Evolutionary conservation across 2,888 invertebrate genomes (phyloP), one percentile per base, ranked within the genome.

Genomic region (Cephus runcator): DNA sequence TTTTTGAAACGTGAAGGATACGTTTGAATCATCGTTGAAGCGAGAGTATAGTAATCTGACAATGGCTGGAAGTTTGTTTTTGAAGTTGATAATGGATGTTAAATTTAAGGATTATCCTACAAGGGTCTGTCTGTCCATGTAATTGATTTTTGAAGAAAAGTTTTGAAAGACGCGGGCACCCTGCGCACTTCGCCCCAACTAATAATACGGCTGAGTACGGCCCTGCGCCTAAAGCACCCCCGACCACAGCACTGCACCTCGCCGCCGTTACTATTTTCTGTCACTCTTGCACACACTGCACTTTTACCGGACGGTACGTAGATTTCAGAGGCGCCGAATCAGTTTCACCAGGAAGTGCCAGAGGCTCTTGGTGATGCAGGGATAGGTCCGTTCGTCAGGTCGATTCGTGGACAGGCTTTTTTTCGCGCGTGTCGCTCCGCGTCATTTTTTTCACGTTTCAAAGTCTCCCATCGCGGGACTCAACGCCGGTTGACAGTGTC

Each of bases 401-500:
- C 6, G 69, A 68, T 69, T 69, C 73, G 73, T 75, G 76, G 74
- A 68, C 78, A 69, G 79, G 79, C 81, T 81, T 83, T 82, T 86
- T 87, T 88, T 87, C 88, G 84, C 81, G 85, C 81, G 83, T 82
- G 83, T 84, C 85, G 85, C 87, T 90, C 86, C 89, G 87, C 88
- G 89, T 88, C 86, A 89, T 92, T 92, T 92, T 92, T 92, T 92
- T 90, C 92, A 87, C 87, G 90, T 90, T 92, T 91, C 90, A 91
- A 91, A 92, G 91, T 92, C 92, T 91, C 90, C 91, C 92, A 92
- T 92, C 91, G 92, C 91, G 90, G 91, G 92, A 92, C 92, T 92
- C 92, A 84, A 89, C 92, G 92, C 91, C 92, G 91, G 93, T 93
- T 93, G 93, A 93, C 93, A 94, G 93, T 93, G 94, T 94, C 93